These are phyloP conservation scores for Anguilla obscura DNA, from an alignment of 2,797 vertebrate species.

Conservation along the genomic window DNA sequence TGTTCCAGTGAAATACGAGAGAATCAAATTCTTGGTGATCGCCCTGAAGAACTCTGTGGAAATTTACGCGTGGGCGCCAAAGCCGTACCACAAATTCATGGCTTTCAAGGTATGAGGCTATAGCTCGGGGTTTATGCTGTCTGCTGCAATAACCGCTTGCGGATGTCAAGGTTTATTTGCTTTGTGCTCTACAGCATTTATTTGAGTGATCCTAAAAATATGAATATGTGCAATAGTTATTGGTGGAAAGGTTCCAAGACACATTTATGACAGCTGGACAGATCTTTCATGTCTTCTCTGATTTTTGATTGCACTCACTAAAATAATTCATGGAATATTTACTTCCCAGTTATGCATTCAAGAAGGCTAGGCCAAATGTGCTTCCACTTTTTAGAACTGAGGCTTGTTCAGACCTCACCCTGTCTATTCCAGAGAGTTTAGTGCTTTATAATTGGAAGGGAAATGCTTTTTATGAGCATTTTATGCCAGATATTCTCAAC, in stretches of 20 bases:
- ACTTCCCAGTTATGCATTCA: neutral
- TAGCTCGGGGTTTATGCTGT: neutral
- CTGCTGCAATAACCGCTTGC: neutral
- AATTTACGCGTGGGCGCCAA: slow-evolving; percentile 89
- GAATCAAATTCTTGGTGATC: slow-evolving; percentile 90
- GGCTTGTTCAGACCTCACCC: neutral
- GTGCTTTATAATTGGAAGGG: neutral
- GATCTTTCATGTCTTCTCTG: neutral
- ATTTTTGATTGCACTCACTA: neutral
- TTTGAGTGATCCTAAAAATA: neutral
- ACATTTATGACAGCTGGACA: neutral
- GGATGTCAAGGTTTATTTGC: neutral
- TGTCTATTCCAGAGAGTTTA: neutral
- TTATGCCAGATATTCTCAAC: neutral
- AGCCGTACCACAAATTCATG: slow-evolving; percentile 92
- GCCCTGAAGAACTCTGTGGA: slow-evolving; percentile 88
- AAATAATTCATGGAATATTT: neutral
- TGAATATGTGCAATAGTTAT: neutral
- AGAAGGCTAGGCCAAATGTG: neutral
- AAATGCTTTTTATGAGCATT: neutral
- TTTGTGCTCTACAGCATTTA: neutral
- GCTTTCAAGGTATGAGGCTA: slow-evolving; percentile 82
- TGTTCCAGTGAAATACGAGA: slow-evolving; percentile 84
- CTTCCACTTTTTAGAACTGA: neutral
- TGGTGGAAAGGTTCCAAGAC: neutral